Evolutionary conservation across 2,888 invertebrate species (phyloP), one percentile per base, ranked within the genome.

Genomic region (Melikaiella ostensackeni): DNA sequence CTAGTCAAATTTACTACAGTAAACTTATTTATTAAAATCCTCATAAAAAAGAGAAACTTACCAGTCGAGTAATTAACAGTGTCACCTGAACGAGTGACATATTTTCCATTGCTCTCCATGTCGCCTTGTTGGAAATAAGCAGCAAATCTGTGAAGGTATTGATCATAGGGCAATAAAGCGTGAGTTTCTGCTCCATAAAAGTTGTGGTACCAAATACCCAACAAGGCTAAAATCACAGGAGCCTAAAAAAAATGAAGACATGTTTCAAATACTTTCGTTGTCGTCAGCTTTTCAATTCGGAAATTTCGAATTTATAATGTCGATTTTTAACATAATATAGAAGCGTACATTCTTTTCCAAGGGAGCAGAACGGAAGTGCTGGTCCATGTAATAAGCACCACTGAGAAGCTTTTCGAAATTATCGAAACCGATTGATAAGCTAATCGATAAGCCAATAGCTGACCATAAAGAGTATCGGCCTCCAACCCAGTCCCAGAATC

Each of bases 401-500:
- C 95, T 96, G 76, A 99, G 93, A 38, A 99, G 93, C 86, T 96
- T 94, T 92, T 97, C 96, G 93, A 99, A 99, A 92, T 99, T 98
- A 75, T 98, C 97, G 92, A 95, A 98, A 80, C 99, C 99, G 91
- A 99, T 95, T 86, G 97, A 95, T 57, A 99, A 93, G 6, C 97
- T 97, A 91, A 99, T 99, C 5, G 99, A 98, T 27, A 99, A 93
- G 55, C 99, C 99, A 92, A 99, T 99, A 5, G 99, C 99, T 0
- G 99, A 99, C 99, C 99, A 99, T 13, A 99, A 93, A 0, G 99
- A 99, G 87, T 96, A 96, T 89, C 99, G 95, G 85, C 99, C 99
- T 50, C 99, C 99, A 63, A 99, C 99, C 99, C 99, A 99, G 92
- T 99, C 99, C 99, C 99, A 99, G 92, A 99, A 99, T 30, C 97